Evolutionary conservation across 2,888 invertebrate genomes (phyloP).

Genomic region (Euclidia mi): DNA sequence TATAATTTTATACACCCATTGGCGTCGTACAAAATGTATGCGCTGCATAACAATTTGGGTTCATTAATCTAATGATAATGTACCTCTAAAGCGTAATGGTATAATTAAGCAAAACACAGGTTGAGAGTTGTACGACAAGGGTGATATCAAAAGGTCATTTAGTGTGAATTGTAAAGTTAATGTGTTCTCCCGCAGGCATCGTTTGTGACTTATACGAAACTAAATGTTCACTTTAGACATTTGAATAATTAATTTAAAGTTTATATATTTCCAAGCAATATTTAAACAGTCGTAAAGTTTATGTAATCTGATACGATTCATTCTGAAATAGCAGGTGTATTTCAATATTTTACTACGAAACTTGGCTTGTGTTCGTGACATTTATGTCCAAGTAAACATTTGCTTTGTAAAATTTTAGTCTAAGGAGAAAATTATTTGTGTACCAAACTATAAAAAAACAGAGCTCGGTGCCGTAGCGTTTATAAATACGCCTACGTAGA

Average conservation of each 20-base stretch:
- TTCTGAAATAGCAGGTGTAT: no score
- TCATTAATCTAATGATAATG: conserved; percentile 35
- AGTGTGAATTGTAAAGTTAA: conserved; percentile 50
- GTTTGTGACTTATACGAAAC: conserved; percentile 44
- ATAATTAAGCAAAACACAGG: conserved; percentile 40
- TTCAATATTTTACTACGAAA: no score
- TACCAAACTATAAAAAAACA: conserved; percentile 4
- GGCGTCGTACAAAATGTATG: neutral
- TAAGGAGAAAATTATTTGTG: conserved; percentile 3
- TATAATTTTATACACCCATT: neutral
- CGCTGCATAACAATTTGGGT: conserved; percentile 8
- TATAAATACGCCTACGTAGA: conserved; percentile 7
- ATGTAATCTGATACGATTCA: no score
- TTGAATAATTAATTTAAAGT: neutral
- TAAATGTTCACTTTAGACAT: conserved; percentile 14
- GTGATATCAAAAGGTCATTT: conserved; percentile 59
- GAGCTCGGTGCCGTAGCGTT: neutral
- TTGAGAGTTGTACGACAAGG: conserved; percentile 42
- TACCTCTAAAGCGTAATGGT: conserved; percentile 26
- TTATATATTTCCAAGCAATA: neutral
- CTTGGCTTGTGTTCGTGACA: neutral
- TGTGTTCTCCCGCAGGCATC: conserved; percentile 51
- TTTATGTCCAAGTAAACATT: neutral
- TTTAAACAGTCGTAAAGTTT: neutral
- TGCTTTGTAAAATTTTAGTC: neutral